Percentiles rank a stretch among this genome's conserved stretches.
phyloP scores from a whole-genome alignment of 2,888 invertebrate genomes.

The Dasysyrphus tricinctus region DNA sequence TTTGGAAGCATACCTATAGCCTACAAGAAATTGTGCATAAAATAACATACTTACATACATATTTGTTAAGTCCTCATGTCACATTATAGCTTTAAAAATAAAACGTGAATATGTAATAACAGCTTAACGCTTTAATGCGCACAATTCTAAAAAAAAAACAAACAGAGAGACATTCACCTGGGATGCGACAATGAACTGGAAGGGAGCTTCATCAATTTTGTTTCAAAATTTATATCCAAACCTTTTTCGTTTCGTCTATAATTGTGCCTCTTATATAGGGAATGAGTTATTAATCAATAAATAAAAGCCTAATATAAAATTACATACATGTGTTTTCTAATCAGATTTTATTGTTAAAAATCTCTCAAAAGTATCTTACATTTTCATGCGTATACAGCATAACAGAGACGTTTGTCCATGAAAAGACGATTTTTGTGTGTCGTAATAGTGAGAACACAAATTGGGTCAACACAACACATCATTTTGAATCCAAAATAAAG shows the following conservation, averaged over 20 bases:
- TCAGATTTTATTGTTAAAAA: not conserved
- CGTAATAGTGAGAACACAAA: conserved; percentile 26
- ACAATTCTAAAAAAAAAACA: conserved; percentile 1
- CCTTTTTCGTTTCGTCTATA: not conserved
- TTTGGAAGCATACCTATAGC: conserved; percentile 14
- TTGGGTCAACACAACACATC: conserved; percentile 23
- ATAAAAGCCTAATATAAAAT: not conserved
- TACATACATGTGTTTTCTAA: not conserved
- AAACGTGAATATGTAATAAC: conserved; percentile 10
- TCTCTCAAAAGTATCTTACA: not conserved
- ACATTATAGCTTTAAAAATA: not conserved
- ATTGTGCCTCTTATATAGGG: not conserved
- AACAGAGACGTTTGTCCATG: not conserved
- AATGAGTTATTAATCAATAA: not conserved
- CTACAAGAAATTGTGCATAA: conserved; percentile 21
- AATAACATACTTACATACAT: not conserved
- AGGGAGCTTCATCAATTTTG: not conserved
- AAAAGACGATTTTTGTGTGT: not conserved
- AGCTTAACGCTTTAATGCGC: conserved; percentile 40
- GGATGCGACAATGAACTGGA: not conserved
- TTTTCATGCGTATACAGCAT: not conserved
- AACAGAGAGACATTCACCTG: conserved; percentile 17
- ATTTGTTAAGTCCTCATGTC: conserved; percentile 10
- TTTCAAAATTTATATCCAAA: conserved; percentile 10
- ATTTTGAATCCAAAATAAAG: conserved; percentile 6